Base-by-base conservation (phyloP, 2,888 invertebrate genomes). In the Erebia epiphron region DNA sequence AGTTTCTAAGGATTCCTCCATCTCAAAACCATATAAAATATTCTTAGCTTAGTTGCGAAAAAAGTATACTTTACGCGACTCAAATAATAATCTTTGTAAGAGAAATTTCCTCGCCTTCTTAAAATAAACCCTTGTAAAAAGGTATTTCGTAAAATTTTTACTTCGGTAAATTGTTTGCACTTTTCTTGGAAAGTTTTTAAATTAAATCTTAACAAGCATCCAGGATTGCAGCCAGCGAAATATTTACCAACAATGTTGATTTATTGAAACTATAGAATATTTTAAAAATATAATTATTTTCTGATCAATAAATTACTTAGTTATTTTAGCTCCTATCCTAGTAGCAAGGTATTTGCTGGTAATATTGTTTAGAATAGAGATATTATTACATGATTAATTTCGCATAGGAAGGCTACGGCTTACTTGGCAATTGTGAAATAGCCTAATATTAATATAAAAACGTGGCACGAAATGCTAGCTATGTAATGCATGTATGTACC, bases 201-300 rank as follows among this genome's bases (percentile, higher is more conserved):
- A 65, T 65, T 65, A 56, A 65, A 65, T 65, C 56, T 56, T 65
- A 65, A 56, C 65, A 43, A 56, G 65, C 54, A 13, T 64, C 52
- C 41, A 35, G 52, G 35, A 56, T 56, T 56, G 65, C 54, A 54
- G 54, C 56, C 21, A 21, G 65, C 35, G 14, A 56, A 65, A 65
- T 56, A 43, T 65, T 56, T 43, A 35, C 18, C 13, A 56, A 54
- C 18, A 56, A 56, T 18, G 56, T 56, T 56, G 41, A 56, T 56
- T 56, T 43, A 65, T 65, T 64, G 50, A 52, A 64, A 52, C 41
- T 52, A 49, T 9, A 52, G 16, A 52, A 52, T 64, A 26, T 26
- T 26, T 26, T 26, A 26, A 26, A 26, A 26, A 26, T 26, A 26
- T 26, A 3, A 26, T 26, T 26, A 26, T 3, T 26, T 26, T 26